These are phyloP conservation scores for Perithous albicinctus DNA, from an alignment of 2,888 invertebrate species.

Conservation along the genomic window DNA sequence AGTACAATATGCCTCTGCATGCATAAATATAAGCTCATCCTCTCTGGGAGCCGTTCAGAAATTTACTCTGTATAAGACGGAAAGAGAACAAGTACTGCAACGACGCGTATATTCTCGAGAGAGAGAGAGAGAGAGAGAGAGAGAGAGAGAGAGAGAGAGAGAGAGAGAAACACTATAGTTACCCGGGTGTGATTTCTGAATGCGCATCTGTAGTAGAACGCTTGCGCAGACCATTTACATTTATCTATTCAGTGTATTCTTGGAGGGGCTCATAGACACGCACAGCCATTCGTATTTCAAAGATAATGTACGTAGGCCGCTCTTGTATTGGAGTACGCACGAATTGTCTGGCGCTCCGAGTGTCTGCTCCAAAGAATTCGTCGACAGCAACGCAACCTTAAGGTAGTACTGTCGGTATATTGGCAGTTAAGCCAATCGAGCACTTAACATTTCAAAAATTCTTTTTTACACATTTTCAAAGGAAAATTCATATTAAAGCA, in stretches of 20 bases:
- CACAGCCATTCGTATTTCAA: neutral
- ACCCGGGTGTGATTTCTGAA: too few relatives aligned
- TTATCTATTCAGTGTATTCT: slow-evolving; percentile 15
- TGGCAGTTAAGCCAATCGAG: too few relatives aligned
- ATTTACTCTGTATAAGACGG: too few relatives aligned
- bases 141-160: too few relatives aligned
- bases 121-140: too few relatives aligned
- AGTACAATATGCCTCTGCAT: neutral
- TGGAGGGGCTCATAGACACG: slow-evolving; percentile 12
- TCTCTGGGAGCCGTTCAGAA: too few relatives aligned
- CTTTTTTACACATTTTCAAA: too few relatives aligned
- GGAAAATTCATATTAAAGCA: too few relatives aligned
- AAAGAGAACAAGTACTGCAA: too few relatives aligned
- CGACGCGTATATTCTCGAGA: too few relatives aligned
- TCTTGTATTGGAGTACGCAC: neutral
- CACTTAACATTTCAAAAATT: too few relatives aligned
- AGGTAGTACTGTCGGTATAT: neutral
- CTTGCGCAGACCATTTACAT: slow-evolving; percentile 46
- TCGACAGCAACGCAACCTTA: neutral
- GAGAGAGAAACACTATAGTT: too few relatives aligned
- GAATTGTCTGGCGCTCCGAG: slow-evolving; percentile 10
- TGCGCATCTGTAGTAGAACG: slow-evolving; percentile 37
- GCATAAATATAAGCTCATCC: slow-evolving; percentile 20
- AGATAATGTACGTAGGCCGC: slow-evolving; percentile 4
- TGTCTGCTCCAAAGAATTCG: neutral